Evolutionary conservation across 2,113 vertebrate species (phyloP).

Genomic region (Craseonycteris thonglongyai): DNA sequence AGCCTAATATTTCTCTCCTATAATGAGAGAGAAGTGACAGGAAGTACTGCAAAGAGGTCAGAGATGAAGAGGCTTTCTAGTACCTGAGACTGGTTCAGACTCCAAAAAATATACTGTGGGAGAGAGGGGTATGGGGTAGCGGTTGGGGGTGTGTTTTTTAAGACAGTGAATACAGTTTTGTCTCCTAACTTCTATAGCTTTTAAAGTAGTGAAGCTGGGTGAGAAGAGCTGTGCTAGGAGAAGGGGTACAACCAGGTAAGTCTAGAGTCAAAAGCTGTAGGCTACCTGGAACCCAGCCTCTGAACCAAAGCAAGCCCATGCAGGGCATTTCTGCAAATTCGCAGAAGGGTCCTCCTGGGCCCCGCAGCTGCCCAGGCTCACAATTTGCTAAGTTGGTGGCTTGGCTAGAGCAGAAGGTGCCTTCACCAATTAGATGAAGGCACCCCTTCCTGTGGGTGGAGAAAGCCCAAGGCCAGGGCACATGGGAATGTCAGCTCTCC

Average conservation of each 20-base stretch:
- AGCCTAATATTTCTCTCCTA: conserved; percentile 9
- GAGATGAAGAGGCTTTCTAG: neutral
- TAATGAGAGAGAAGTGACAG: neutral
- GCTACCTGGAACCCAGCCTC: neutral
- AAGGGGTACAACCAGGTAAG: neutral
- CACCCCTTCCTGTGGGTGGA: neutral
- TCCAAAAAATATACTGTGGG: neutral
- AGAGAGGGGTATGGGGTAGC: no score
- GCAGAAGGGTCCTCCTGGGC: neutral
- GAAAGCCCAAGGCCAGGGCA: neutral
- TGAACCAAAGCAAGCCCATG: neutral
- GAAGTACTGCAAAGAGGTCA: neutral
- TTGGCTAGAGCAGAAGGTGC: neutral
- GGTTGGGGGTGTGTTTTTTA: no score
- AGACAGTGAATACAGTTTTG: neutral
- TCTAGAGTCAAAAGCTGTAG: neutral
- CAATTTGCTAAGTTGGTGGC: neutral
- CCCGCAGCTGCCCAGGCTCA: neutral
- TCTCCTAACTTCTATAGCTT: neutral
- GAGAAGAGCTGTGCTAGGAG: neutral
- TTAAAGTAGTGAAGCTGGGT: neutral
- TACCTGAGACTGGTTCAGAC: neutral
- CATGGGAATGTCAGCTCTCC: neutral
- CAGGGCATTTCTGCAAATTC: neutral
- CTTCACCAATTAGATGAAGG: neutral